Conservation (phyloP, 2,888 invertebrate species). For the Xiphydria camelus region DNA sequence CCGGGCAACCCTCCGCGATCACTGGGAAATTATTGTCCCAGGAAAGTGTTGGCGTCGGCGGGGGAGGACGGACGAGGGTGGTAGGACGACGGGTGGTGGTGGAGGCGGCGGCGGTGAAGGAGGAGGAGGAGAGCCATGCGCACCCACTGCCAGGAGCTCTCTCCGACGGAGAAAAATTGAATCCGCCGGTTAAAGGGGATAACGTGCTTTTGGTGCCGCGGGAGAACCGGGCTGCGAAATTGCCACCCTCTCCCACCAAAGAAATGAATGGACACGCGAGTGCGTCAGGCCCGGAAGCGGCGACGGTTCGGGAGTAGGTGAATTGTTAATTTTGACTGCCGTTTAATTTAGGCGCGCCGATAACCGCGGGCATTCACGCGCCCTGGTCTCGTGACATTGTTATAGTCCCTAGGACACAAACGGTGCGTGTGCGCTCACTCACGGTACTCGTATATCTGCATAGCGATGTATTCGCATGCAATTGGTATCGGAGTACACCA, state of each 20-base stretch:
- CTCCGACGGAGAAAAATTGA: slow-evolving; percentile 51
- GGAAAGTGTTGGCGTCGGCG: no score
- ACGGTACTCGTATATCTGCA: no score
- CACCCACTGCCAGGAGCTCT: slow-evolving; percentile 42
- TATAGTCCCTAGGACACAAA: no score
- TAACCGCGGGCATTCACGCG: no score
- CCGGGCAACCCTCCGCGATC: slow-evolving; percentile 50
- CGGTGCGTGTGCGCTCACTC: no score
- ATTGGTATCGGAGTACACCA: no score
- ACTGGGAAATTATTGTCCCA: slow-evolving; percentile 51
- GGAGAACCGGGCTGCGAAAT: neutral
- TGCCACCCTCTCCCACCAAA: neutral
- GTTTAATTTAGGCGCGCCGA: neutral
- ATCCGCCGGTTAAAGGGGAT: slow-evolving; percentile 55
- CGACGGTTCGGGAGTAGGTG: neutral
- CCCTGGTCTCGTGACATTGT: slow-evolving; percentile 1
- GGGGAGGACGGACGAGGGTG: slow-evolving; percentile 27
- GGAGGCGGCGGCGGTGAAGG: slow-evolving; percentile 16
- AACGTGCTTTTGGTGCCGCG: slow-evolving; percentile 32
- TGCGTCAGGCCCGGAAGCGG: neutral
- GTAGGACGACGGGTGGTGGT: slow-evolving; percentile 8
- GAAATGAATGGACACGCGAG: neutral
- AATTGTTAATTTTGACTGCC: slow-evolving; percentile 1
- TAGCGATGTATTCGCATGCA: no score
- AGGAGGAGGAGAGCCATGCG: slow-evolving; percentile 34